Conservation (phyloP, 2,888 invertebrate genomes). For the Atrina japonica region DNA sequence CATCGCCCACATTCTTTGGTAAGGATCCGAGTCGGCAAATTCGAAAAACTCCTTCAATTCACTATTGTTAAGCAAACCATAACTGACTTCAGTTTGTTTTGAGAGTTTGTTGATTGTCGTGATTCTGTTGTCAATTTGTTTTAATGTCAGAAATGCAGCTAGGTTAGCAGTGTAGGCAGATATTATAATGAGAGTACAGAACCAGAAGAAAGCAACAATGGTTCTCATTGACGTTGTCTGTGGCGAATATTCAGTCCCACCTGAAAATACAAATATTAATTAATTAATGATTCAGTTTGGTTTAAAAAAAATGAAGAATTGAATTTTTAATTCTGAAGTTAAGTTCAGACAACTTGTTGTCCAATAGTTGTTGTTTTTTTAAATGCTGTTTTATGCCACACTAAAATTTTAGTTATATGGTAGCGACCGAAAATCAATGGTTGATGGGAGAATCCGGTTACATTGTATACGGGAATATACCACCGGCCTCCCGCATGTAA, state of each 20-base stretch:
- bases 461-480: too few species aligned
- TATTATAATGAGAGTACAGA: constrained; percentile 72
- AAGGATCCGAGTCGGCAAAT: constrained; percentile 61
- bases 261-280: constrained; percentile 23
- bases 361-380: too few species aligned
- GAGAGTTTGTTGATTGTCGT: constrained; percentile 66
- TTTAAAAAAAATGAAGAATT: neutral
- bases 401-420: too few species aligned
- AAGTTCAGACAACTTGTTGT: too few species aligned
- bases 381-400: too few species aligned
- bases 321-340: neutral
- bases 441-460: too few species aligned
- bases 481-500: too few species aligned
- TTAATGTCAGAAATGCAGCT: constrained; percentile 71
- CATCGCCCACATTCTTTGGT: constrained; percentile 73
- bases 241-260: constrained; percentile 70
- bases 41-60: constrained; percentile 67
- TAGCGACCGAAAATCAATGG: too few species aligned
- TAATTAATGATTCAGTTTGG: too few species aligned
- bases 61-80: constrained; percentile 67
- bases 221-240: constrained; percentile 74
- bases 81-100: constrained; percentile 62
- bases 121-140: constrained; percentile 69
- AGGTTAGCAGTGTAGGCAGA: constrained; percentile 76
- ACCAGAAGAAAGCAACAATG: constrained; percentile 75